Evolutionary conservation across 2,113 vertebrate genomes (phyloP), one percentile per base, ranked within the genome.

Genomic region (Myrmecobius fasciatus): DNA sequence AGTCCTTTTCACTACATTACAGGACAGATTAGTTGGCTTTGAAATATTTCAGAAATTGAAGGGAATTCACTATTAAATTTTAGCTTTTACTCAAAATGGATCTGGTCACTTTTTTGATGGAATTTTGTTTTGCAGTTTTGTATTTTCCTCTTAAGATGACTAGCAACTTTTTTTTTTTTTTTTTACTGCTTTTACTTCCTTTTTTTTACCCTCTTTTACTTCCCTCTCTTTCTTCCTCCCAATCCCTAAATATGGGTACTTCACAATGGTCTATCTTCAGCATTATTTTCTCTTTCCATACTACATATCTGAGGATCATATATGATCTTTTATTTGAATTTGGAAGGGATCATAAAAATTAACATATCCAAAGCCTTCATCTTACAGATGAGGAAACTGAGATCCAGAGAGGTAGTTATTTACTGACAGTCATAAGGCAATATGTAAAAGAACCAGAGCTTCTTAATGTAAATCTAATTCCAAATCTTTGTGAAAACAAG

Each of bases 31-130:
- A 28, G 2, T 36, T 60, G 56, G 56, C 56, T 31, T 60, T 60
- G 47, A 46, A 31, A 83, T 91, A 7, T 94, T 94, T 93, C 25
- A 95, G 83, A 47, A 94, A 54, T 17, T 83, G 31, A 96, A 92
- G 89, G 93, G n/a, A 53, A 20, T 60, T 49, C 31, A 56, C 24
- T 3, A 22, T 67, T 46, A 53, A n/a, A 90, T 93, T 95, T 97
- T 14, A 92, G 0, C 93, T 89, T 92, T 46, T 25, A 75, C 17
- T 67, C 54, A 89, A 96, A 53, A 53, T 43, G 26, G 36, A 91
- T 49, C 20, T 48, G 43, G 8, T 43, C 89, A 52, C 51, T 52
- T 91, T 46, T 88, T 43, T n/a, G 36, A n/a, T n/a, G 5, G 67
- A n/a, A 17, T 75, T 75, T 75, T n/a, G 36, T n/a, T 36, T 22